Conservation (phyloP, 92 coral and sea anemone species). For the Actinernus sp. region DNA sequence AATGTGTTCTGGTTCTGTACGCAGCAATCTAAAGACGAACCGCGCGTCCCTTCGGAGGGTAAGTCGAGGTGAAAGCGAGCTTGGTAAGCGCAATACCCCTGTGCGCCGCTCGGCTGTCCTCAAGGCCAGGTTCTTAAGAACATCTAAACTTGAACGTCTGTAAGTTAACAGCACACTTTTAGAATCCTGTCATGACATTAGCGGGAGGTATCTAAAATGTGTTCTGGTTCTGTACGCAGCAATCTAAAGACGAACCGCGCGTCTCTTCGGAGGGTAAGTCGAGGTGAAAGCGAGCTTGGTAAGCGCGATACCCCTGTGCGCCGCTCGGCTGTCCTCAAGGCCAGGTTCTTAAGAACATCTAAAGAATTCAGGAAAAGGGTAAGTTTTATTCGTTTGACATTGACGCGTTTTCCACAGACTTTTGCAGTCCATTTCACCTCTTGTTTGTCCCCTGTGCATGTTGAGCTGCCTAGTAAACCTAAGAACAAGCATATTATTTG, state of each 20-base stretch:
- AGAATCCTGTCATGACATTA: too few relatives aligned
- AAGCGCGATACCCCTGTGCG: conserved; percentile 56
- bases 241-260: conserved; percentile 68
- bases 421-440: too few relatives aligned
- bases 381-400: too few relatives aligned
- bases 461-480: too few relatives aligned
- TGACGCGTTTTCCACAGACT: too few relatives aligned
- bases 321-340: conserved; percentile 59
- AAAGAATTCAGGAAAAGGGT: conserved; percentile 5
- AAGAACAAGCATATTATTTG: too few relatives aligned
- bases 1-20: not conserved
- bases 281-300: conserved; percentile 57
- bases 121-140: conserved; percentile 23
- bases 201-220: conserved; percentile 1
- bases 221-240: conserved; percentile 11
- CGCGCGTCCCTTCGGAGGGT: conserved; percentile 73
- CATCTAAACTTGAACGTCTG: too few relatives aligned
- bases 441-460: too few relatives aligned
- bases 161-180: too few relatives aligned
- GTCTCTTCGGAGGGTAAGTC: conserved; percentile 62
- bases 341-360: conserved; percentile 22
- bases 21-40: conserved; percentile 65
- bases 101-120: conserved; percentile 61
- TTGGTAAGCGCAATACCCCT: conserved; percentile 60
- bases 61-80: conserved; percentile 53